Conservation (phyloP, 2,888 invertebrate species). For the Acleris emargana region DNA sequence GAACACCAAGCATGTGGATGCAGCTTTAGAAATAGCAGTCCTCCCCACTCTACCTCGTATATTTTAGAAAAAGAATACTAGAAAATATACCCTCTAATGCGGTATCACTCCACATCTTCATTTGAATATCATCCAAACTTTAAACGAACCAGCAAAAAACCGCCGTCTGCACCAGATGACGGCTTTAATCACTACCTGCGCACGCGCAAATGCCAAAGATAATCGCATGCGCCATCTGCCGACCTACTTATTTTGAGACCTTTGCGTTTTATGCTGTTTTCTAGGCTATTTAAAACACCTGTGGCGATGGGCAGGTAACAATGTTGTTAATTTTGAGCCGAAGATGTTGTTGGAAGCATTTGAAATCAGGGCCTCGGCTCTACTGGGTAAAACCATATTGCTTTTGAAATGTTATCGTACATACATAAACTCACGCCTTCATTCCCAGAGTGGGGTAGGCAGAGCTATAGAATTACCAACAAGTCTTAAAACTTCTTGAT, state of each 20-base stretch:
- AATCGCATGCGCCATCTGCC: conserved; percentile 24
- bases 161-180: conserved; percentile 18
- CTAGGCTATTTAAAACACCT: conserved; percentile 10
- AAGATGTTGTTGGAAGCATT: no score
- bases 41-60: no score
- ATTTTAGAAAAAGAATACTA: background rate
- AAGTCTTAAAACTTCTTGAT: no score
- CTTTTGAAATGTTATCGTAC: no score
- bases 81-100: background rate
- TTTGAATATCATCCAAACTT: conserved; percentile 1
- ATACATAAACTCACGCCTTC: no score
- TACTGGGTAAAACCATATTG: no score
- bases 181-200: conserved; percentile 26
- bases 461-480: no score
- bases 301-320: background rate
- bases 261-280: conserved; percentile 14
- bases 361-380: no score
- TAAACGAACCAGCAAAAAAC: conserved; percentile 9
- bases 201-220: conserved; percentile 27
- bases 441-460: no score
- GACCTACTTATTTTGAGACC: conserved; percentile 9
- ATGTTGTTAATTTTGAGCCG: no score
- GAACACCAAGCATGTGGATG: no score
- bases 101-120: background rate
- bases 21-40: no score